phyloP scores from a whole-genome alignment of 1,140 invertebrate genomes.

The Zophobas atratus region DNA sequence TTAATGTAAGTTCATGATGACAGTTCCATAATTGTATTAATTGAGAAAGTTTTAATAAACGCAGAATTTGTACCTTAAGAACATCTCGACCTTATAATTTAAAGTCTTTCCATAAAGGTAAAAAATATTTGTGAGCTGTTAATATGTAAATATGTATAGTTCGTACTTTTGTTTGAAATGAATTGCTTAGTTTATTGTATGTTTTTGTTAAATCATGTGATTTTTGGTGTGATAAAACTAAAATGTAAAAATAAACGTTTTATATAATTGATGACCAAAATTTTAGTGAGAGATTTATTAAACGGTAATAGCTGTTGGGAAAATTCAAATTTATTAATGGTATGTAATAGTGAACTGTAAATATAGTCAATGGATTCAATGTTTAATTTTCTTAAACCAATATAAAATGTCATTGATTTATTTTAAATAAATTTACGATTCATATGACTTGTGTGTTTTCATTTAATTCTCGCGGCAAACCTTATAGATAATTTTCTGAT shows the following conservation, averaged over 20 bases:
- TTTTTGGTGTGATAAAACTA: slow-evolving; percentile 39
- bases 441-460: slow-evolving; percentile 8
- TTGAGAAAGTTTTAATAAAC: slow-evolving; percentile 5
- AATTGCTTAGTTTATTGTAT: slow-evolving; percentile 5
- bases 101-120: slow-evolving; percentile 4
- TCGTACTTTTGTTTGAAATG: neutral
- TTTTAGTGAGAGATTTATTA: slow-evolving; percentile 38
- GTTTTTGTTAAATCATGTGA: slow-evolving; percentile 16
- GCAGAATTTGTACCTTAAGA: neutral
- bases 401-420: slow-evolving; percentile 38
- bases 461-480: neutral
- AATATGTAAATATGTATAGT: slow-evolving; percentile 46
- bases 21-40: slow-evolving; percentile 4
- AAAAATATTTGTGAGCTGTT: neutral
- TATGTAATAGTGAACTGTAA: slow-evolving; percentile 42
- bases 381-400: slow-evolving; percentile 40
- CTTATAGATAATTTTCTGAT: slow-evolving; percentile 6
- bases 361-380: slow-evolving; percentile 45
- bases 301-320: slow-evolving; percentile 32
- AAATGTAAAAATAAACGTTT: slow-evolving; percentile 37
- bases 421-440: slow-evolving; percentile 41
- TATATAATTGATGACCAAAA: slow-evolving; percentile 35
- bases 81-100: neutral
- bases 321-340: slow-evolving; percentile 36
- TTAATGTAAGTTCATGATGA: slow-evolving; percentile 11